These are phyloP conservation scores for Hirundo rustica DNA, from an alignment of 2,797 vertebrate species.

Conservation along the genomic window DNA sequence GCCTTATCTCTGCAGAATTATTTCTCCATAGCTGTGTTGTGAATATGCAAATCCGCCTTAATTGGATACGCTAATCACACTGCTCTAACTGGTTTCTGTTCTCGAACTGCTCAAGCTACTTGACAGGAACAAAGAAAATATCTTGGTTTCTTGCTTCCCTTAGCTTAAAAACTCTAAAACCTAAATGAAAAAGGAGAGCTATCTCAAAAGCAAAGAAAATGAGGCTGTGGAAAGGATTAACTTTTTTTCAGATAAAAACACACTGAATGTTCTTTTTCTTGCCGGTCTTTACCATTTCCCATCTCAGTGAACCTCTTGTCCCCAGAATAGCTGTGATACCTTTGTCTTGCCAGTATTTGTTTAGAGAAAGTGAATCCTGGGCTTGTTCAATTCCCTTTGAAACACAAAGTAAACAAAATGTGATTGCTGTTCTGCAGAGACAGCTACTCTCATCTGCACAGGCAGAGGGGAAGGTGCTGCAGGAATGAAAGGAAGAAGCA, in stretches of 20 bases:
- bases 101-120: constrained; percentile 50
- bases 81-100: constrained; percentile 45
- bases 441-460: constrained; percentile 15
- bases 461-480: neutral
- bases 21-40: constrained; percentile 26
- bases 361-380: constrained; percentile 33
- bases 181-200: constrained; percentile 45
- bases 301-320: constrained; percentile 34
- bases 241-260: constrained; percentile 47
- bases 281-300: neutral
- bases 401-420: constrained; percentile 61
- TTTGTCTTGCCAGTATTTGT: constrained; percentile 55
- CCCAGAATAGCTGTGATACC: constrained; percentile 36
- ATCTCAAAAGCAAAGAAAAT: constrained; percentile 54
- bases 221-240: constrained; percentile 50
- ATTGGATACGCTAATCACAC: constrained; percentile 58
- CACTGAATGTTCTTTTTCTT: constrained; percentile 16
- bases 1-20: constrained; percentile 24
- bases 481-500: constrained; percentile 13
- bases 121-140: constrained; percentile 66
- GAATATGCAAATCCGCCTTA: constrained; percentile 68
- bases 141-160: constrained; percentile 26
- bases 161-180: constrained; percentile 36
- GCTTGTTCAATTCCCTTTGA: constrained; percentile 60
- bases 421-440: constrained; percentile 38